These are phyloP conservation scores for Anagrus nilaparvatae DNA, from an alignment of 1,140 invertebrate species.

Conservation along the genomic window DNA sequence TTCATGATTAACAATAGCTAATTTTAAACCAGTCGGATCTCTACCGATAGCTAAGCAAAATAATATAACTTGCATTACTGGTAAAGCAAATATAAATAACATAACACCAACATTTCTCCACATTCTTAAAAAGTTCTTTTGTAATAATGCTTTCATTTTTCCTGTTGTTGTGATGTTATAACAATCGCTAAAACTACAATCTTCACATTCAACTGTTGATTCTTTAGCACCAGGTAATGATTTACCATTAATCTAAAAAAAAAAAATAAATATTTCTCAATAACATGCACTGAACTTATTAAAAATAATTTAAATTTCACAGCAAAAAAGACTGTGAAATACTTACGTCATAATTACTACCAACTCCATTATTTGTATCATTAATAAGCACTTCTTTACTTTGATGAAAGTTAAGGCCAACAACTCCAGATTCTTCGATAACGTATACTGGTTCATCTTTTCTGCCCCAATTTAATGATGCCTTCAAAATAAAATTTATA, in stretches of 20 bases:
- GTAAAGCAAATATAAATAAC: conserved; percentile 85
- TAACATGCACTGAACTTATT: background rate
- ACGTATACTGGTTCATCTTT: conserved; percentile 73
- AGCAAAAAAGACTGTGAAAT: no score
- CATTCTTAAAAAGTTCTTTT: conserved; percentile 89
- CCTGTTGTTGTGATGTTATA: conserved; percentile 54
- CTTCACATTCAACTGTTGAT: conserved; percentile 44
- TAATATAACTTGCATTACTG: conserved; percentile 87
- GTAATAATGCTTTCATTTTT: conserved; percentile 68
- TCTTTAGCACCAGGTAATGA: conserved; percentile 39
- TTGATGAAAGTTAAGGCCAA: conserved; percentile 79
- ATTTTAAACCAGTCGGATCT: conserved; percentile 70
- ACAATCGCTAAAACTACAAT: conserved; percentile 45
- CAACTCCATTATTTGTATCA: conserved; percentile 58
- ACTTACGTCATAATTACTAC: conserved; percentile 41
- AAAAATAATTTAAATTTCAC: background rate
- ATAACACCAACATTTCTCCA: conserved; percentile 84
- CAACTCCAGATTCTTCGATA: conserved; percentile 72
- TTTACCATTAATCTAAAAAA: conserved; percentile 45
- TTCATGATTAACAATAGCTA: conserved; percentile 83
- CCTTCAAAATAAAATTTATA: conserved; percentile 32
- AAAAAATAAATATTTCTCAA: background rate
- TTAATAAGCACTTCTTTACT: conserved; percentile 77
- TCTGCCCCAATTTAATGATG: conserved; percentile 68
- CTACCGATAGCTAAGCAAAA: conserved; percentile 91